phyloP scores from a whole-genome alignment of 2,797 vertebrate genomes.

The Rhinoraja longicauda region DNA sequence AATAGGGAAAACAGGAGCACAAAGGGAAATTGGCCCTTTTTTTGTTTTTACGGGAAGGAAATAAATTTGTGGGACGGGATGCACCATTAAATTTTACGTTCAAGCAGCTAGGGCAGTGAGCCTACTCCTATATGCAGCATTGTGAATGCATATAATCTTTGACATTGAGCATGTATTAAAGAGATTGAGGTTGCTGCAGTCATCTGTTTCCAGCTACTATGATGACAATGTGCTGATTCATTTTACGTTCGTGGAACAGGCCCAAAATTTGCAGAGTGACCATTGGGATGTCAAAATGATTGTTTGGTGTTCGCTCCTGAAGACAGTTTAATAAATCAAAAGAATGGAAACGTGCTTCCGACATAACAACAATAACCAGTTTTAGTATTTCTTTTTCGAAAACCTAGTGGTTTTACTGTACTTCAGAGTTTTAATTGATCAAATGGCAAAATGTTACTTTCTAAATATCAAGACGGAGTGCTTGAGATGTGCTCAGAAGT shows the following conservation, averaged over 20 bases:
- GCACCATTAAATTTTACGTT: neutral
- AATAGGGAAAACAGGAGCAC: neutral
- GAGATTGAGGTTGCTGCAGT: neutral
- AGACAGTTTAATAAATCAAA: neutral
- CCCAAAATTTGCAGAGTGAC: neutral
- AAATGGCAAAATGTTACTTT: neutral
- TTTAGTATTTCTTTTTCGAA: neutral
- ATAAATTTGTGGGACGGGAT: neutral
- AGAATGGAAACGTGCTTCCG: no score
- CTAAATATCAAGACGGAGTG: neutral
- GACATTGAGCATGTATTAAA: neutral
- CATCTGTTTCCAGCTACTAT: neutral
- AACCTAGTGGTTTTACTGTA: neutral
- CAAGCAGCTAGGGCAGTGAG: neutral
- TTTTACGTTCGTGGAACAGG: neutral
- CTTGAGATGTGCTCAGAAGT: conserved; percentile 7
- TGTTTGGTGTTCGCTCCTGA: neutral
- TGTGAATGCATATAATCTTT: neutral
- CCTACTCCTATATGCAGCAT: neutral
- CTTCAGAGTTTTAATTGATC: neutral
- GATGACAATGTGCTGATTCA: neutral
- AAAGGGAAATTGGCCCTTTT: neutral
- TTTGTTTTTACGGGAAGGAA: neutral
- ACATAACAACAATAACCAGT: neutral
- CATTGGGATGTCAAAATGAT: neutral